These are phyloP conservation scores for Heliornis fulica DNA, from an alignment of 2,113 vertebrate species.

Conservation along the genomic window DNA sequence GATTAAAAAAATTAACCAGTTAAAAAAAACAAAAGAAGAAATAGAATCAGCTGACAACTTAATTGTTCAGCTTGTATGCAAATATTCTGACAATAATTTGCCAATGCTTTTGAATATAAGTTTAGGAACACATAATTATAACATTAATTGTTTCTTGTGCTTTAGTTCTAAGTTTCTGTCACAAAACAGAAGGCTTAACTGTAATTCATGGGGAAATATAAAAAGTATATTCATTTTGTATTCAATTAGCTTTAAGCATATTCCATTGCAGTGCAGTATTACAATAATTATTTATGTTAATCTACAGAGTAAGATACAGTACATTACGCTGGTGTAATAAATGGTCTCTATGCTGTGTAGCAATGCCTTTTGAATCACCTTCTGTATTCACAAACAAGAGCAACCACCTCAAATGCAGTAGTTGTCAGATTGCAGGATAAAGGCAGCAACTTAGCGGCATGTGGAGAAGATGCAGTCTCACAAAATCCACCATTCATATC, in stretches of 20 bases:
- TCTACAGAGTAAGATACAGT: slow-evolving; percentile 19
- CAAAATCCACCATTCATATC: neutral
- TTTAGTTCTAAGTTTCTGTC: slow-evolving; percentile 70
- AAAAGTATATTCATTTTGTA: slow-evolving; percentile 44
- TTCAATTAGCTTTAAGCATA: slow-evolving; percentile 45
- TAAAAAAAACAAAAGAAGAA: neutral
- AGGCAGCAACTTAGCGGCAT: neutral
- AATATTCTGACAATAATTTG: slow-evolving; percentile 54
- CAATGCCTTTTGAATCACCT: neutral
- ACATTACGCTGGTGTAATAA: neutral
- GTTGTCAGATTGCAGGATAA: neutral
- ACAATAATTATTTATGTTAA: slow-evolving; percentile 51
- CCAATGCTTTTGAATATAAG: slow-evolving; percentile 37
- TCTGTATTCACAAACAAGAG: neutral
- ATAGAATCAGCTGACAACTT: slow-evolving; percentile 43
- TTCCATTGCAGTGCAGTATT: slow-evolving; percentile 23
- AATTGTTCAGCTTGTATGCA: slow-evolving; percentile 36
- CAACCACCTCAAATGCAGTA: neutral
- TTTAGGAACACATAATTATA: slow-evolving; percentile 52
- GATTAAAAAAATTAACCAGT: slow-evolving; percentile 24
- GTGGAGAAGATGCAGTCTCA: neutral
- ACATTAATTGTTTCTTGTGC: slow-evolving; percentile 65
- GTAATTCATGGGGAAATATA: slow-evolving; percentile 27
- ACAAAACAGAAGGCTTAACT: slow-evolving; percentile 63
- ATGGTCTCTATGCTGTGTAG: neutral